phyloP scores from a whole-genome alignment of 2,888 invertebrate genomes.

The Horisme vitalbata region DNA sequence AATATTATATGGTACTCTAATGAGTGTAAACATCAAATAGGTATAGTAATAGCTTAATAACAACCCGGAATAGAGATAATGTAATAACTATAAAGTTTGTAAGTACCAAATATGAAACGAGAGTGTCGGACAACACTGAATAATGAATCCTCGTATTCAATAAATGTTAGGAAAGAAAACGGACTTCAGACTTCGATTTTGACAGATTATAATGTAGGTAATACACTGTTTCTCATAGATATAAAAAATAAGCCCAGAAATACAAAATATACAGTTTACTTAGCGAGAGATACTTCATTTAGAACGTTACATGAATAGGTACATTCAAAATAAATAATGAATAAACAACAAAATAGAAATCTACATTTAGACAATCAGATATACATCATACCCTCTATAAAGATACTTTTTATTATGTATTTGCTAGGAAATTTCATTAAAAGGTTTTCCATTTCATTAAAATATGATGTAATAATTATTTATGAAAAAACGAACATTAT shows the following conservation, averaged over 20 bases:
- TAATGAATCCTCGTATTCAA: slow-evolving; percentile 33
- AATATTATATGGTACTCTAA: slow-evolving; percentile 54
- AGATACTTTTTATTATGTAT: not conserved
- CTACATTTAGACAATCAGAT: slow-evolving; percentile 32
- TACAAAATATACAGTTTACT: slow-evolving; percentile 38
- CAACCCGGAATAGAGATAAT: slow-evolving; percentile 48
- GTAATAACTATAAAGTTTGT: slow-evolving; percentile 46
- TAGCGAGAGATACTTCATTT: slow-evolving; percentile 13
- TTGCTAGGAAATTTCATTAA: not conserved
- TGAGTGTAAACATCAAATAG: slow-evolving; percentile 45
- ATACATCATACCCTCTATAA: not conserved
- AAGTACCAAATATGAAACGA: slow-evolving; percentile 53
- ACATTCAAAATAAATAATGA: slow-evolving; percentile 36
- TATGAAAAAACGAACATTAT: not conserved
- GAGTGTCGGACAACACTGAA: slow-evolving; percentile 34
- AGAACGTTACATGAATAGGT: not conserved
- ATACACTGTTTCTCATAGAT: slow-evolving; percentile 17
- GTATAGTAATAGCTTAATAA: slow-evolving; percentile 21
- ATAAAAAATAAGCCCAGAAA: slow-evolving; percentile 22
- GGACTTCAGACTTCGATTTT: slow-evolving; percentile 38
- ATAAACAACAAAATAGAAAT: slow-evolving; percentile 44
- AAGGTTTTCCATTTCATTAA: not conserved
- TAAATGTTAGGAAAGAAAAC: slow-evolving; percentile 39
- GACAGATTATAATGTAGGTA: slow-evolving; percentile 26
- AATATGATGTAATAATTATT: not conserved